phyloP scores from a whole-genome alignment of 2,888 invertebrate species.

The Gibbula magus region DNA sequence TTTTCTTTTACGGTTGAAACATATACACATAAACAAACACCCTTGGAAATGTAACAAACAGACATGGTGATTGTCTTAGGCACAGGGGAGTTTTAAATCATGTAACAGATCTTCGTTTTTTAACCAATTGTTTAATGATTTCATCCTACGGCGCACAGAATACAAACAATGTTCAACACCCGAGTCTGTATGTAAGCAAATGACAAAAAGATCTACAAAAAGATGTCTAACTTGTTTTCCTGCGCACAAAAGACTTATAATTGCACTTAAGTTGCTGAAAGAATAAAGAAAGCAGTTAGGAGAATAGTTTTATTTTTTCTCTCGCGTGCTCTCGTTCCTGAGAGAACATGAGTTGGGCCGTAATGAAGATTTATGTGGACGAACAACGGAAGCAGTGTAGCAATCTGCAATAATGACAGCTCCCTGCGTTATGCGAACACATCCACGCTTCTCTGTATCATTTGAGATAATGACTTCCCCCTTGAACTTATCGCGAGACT shows the following conservation, averaged over 20 bases:
- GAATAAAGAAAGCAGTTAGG: neutral
- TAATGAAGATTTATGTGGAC: conserved; percentile 9
- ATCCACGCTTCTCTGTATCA: neutral
- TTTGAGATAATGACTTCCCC: conserved; percentile 4
- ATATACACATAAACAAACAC: too few species aligned
- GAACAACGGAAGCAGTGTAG: neutral
- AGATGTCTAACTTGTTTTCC: neutral
- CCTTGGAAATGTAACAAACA: too few species aligned
- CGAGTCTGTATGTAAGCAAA: neutral
- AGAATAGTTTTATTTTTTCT: neutral
- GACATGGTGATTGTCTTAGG: too few species aligned
- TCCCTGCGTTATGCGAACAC: neutral
- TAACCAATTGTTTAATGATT: too few species aligned
- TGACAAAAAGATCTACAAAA: neutral
- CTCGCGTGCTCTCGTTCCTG: neutral
- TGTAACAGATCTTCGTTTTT: too few species aligned
- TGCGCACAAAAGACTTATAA: neutral
- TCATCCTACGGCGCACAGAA: too few species aligned
- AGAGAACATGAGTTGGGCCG: neutral
- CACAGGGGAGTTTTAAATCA: too few species aligned
- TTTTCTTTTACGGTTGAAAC: too few species aligned
- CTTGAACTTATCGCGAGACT: neutral
- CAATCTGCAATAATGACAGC: neutral
- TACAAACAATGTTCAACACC: neutral
- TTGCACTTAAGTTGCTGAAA: conserved; percentile 6